Evolutionary conservation across 2,797 vertebrate species (phyloP), one percentile per base, ranked within the genome.

Genomic region (Myripristis jacobus): DNA sequence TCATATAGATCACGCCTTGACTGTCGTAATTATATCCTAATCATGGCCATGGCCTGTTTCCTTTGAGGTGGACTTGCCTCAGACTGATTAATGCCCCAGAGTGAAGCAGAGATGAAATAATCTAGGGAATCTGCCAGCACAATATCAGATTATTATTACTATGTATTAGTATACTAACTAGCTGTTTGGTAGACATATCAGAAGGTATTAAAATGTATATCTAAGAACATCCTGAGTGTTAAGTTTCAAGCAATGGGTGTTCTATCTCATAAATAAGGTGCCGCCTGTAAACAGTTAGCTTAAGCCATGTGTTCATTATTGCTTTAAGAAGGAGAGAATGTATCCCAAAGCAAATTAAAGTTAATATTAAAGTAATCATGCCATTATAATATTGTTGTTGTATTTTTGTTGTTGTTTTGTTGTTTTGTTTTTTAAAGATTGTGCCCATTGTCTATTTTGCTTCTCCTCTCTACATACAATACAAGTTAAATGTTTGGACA

Each of bases 21-120:
- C 73, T 74, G 63, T 77, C 82, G 82, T 80, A 89, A 84, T 81
- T 73, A 77, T 77, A 81, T 66, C 51, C 15, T 69, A 83, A 79
- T 73, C 74, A 70, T 65, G 70, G 56, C 51, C 50, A 44, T 38
- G 56, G 53, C 41, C 59, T 52, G 64, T 71, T 77, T 84, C 71
- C 51, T 55, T 66, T 1, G 6, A 76, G 58, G 61, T 66, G 53
- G 79, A 15, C 50, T 43, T 29, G 54, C 38, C 48, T 46, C 12
- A 66, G 18, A 69, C 47, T 0, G 59, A 80, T 73, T 61, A 65
- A 46, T 71, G 48, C 60, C 51, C 29, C 66, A 31, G 31, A 66
- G 53, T 64, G 65, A 79, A 60, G 59, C 18, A 43, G 27, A 52
- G 69, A 62, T 60, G 6, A 85, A 66, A 73, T 66, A 1, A 70